Percentiles rank a stretch among this genome's conserved stretches.
Evolutionary conservation across 2,113 vertebrate species (phyloP).

Genomic region (Condylura cristata): DNA sequence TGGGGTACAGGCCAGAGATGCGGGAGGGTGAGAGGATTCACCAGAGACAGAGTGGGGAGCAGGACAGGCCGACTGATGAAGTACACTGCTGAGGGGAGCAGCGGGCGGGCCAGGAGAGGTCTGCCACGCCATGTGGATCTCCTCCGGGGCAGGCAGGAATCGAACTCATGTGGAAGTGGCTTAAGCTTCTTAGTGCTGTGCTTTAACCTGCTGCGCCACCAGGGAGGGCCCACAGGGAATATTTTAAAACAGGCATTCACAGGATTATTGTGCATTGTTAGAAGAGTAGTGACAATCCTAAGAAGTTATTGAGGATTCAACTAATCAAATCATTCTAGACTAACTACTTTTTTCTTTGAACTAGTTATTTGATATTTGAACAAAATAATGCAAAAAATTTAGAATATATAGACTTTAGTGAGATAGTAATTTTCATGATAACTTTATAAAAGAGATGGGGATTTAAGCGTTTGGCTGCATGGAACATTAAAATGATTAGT

Average conservation of each 20-base stretch:
- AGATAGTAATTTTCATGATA: not conserved
- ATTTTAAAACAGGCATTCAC: conserved; percentile 3
- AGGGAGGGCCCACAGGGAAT: not conserved
- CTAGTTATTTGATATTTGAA: conserved; percentile 33
- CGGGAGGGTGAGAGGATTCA: no score
- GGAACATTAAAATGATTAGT: not conserved
- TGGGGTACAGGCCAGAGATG: no score
- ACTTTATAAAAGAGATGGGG: not conserved
- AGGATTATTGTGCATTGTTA: not conserved
- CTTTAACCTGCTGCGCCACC: no score
- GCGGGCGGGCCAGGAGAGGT: no score
- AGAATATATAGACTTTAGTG: not conserved
- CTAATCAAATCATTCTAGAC: conserved; percentile 26
- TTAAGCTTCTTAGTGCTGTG: no score
- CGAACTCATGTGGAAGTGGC: no score
- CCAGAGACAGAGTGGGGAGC: no score
- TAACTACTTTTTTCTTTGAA: conserved; percentile 28
- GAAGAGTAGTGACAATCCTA: not conserved
- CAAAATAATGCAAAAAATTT: not conserved
- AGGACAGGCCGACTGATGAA: no score
- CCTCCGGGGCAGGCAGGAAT: no score
- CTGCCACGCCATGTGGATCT: no score
- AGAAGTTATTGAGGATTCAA: not conserved
- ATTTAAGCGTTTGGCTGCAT: conserved; percentile 20
- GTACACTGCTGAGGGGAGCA: no score